A percentile compares a stretch with the other conserved stretches of the same genome.
These are phyloP conservation scores for Cochlearius cochlearius DNA, from an alignment of 2,113 vertebrate genomes.

Conservation along the genomic window DNA sequence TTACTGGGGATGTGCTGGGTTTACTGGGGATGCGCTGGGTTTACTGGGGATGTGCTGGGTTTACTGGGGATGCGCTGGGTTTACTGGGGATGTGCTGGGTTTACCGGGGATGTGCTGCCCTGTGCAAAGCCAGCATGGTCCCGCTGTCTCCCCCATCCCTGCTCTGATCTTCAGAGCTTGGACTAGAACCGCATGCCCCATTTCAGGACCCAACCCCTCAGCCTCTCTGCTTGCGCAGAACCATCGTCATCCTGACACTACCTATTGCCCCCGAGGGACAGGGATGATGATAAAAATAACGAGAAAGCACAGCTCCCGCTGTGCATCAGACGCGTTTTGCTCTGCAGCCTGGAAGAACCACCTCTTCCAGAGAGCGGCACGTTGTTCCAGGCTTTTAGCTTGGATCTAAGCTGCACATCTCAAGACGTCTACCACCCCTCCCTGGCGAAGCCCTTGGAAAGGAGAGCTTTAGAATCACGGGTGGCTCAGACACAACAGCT, in stretches of 20 bases:
- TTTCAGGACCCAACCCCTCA: neutral
- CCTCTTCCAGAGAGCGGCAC: neutral
- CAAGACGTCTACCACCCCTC: neutral
- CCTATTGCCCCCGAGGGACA: neutral
- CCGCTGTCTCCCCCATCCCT: neutral
- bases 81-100: neutral
- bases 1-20: neutral
- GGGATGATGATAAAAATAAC: neutral
- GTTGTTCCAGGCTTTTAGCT: neutral
- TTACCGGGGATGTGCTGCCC: neutral
- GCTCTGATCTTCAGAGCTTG: neutral
- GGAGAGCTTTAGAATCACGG: neutral
- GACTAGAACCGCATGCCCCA: neutral
- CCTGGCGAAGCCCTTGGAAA: neutral
- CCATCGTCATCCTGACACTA: neutral
- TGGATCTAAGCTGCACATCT: neutral
- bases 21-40: neutral
- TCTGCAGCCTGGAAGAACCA: neutral
- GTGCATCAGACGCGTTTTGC: neutral
- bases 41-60: neutral
- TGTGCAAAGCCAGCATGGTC: neutral
- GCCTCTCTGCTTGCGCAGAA: neutral
- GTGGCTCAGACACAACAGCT: neutral
- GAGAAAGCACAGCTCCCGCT: neutral
- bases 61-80: neutral